These are phyloP conservation scores for Ochotona princeps DNA, from an alignment of 2,113 vertebrate species.

Conservation along the genomic window DNA sequence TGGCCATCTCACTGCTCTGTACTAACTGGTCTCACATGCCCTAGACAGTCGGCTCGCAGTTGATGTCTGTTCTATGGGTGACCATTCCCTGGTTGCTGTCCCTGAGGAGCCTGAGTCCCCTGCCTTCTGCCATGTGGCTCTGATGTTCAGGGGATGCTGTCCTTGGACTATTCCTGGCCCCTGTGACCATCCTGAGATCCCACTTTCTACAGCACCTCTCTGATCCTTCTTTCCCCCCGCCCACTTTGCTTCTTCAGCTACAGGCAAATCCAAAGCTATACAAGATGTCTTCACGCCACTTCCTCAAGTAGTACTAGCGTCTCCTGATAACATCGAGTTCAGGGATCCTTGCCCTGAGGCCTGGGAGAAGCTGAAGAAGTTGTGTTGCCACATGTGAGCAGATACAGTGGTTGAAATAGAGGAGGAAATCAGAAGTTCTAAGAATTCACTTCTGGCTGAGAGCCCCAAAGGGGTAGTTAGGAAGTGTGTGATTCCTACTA, in stretches of 20 bases:
- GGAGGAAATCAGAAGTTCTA: not conserved
- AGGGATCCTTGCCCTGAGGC: conserved; percentile 79
- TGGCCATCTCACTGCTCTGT: not conserved
- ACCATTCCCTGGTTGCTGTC: not conserved
- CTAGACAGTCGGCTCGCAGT: not conserved
- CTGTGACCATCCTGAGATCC: not conserved
- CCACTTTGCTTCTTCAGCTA: not conserved
- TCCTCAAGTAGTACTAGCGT: fast-evolving
- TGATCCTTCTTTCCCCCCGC: not conserved
- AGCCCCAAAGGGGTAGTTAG: not conserved
- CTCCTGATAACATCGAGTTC: not conserved
- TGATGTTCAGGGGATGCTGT: too few relatives aligned
- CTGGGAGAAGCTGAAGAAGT: conserved; percentile 70
- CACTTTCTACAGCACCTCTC: not conserved
- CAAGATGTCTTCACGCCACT: not conserved
- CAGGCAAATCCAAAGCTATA: not conserved
- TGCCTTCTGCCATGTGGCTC: too few relatives aligned
- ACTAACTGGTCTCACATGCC: not conserved
- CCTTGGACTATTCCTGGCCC: too few relatives aligned
- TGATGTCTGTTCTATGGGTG: not conserved
- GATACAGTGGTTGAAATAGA: too few relatives aligned
- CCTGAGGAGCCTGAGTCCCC: not conserved
- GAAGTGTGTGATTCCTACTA: not conserved
- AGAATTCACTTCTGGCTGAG: not conserved
- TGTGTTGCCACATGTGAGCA: conserved; percentile 78